Evolutionary conservation across 2,888 invertebrate species (phyloP), one percentile per base, ranked within the genome.

Genomic region (Agrenia bidenticulata): DNA sequence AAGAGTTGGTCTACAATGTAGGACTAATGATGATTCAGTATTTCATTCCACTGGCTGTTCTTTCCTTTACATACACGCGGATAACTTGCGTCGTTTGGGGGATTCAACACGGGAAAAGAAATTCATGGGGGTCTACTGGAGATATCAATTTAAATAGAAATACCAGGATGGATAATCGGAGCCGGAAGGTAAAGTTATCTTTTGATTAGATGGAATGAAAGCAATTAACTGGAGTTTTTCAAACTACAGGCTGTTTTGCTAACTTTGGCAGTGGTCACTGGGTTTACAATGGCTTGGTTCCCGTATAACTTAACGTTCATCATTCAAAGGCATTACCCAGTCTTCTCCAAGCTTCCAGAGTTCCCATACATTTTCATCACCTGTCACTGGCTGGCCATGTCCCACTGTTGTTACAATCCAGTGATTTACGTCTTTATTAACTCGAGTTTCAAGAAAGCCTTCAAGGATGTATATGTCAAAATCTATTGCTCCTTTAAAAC

Each of bases 81-180:
- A 94, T 94, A 67, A 93, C 89, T 0, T 84, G 89, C 56, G 88
- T 89, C 15, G 91, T 94, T 51, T 93, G 93, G 92, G 91, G 91
- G 24, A 89, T 45, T 45, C 45, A 45, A 45, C 5, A 45, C 5
- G 45, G 15, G 9, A 5, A n/a, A 15, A 32, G 32, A 11, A 32
- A 11, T 11, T 32, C 32, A n/a, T n/a, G n/a, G n/a, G 94, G 94
- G 0, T 94, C 94, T 80, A 93, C 93, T 0, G 45, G 45, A n/a
- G 45, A 45, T 4, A 19, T 45, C 45, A 45, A 45, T 15, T 45
- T 45, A 89, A 92, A 78, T 5, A 82, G 94, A 53, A 94, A 94
- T 81, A 86, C 88, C 73, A 84, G 92, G 54, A 87, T 93, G 82
- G 92, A 91, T 9, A 86, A 87, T 72, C 91, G 92, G 1, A 94